Evolutionary conservation across 1,140 invertebrate genomes (phyloP).

Genomic region (Drosophila lini): DNA sequence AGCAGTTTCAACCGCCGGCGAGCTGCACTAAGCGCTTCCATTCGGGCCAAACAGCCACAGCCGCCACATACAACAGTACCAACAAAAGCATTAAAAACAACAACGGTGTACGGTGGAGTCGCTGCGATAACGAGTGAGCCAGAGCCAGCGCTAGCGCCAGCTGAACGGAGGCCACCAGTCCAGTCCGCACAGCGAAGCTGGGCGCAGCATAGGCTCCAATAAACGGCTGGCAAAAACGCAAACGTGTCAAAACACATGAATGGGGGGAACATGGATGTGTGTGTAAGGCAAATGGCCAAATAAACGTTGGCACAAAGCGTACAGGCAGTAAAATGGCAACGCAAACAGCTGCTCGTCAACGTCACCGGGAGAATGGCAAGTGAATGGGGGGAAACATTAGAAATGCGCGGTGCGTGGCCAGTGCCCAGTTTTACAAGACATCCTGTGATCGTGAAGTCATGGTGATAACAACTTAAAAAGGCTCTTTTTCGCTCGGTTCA

Average conservation of each 20-base stretch:
- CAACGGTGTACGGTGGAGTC: slow-evolving; percentile 15
- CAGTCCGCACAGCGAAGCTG: slow-evolving; percentile 36
- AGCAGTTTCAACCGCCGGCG: slow-evolving; percentile 68
- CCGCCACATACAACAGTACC: slow-evolving; percentile 29
- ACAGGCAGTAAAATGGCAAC: slow-evolving; percentile 27
- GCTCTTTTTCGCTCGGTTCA: neutral
- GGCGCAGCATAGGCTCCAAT: slow-evolving; percentile 27
- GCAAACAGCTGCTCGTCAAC: slow-evolving; percentile 45
- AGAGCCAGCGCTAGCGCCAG: slow-evolving; percentile 11
- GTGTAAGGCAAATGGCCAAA: slow-evolving; percentile 31
- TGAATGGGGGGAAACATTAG: slow-evolving; percentile 14
- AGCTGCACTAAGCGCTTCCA: slow-evolving; percentile 55
- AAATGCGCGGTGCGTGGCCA: slow-evolving; percentile 13
- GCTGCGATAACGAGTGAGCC: slow-evolving; percentile 40
- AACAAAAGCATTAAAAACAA: slow-evolving; percentile 13
- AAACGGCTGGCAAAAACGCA: slow-evolving; percentile 49
- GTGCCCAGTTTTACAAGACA: neutral
- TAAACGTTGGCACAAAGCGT: slow-evolving; percentile 26
- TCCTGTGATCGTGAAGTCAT: slow-evolving; percentile 5
- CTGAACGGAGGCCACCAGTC: slow-evolving; percentile 32
- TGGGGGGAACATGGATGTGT: slow-evolving; percentile 1
- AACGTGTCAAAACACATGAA: slow-evolving; percentile 71
- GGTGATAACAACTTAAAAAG: neutral
- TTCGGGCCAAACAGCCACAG: slow-evolving; percentile 54
- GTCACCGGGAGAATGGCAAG: slow-evolving; percentile 31